phyloP scores from a whole-genome alignment of 2,888 invertebrate genomes.

The Drosophila phalerata region DNA sequence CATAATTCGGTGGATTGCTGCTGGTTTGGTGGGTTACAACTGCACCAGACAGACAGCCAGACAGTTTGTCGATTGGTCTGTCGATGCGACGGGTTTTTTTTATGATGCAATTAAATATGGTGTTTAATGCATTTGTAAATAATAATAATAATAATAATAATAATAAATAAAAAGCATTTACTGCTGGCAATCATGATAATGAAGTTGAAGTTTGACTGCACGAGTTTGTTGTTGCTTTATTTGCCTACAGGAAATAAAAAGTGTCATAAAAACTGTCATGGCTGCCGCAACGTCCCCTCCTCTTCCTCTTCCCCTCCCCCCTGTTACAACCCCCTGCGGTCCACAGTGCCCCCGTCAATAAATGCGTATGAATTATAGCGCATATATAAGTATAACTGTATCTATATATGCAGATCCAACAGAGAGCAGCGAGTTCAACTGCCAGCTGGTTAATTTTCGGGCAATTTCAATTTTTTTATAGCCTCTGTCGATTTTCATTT shows the following conservation, averaged over 20 bases:
- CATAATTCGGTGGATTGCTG: constrained; percentile 33
- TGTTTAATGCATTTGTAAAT: constrained; percentile 79
- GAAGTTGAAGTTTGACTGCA: constrained; percentile 68
- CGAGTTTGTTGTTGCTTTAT: constrained; percentile 59
- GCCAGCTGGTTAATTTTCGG: constrained; percentile 23
- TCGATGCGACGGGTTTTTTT: constrained; percentile 39
- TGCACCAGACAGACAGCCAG: constrained; percentile 20
- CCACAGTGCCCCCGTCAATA: constrained; percentile 29
- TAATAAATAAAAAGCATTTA: constrained; percentile 59
- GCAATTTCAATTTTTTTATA: constrained; percentile 13
- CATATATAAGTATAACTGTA: constrained; percentile 21
- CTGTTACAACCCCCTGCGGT: neutral
- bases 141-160: constrained; percentile 75
- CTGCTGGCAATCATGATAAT: constrained; percentile 56
- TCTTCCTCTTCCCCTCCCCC: neutral
- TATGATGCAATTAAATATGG: constrained; percentile 75
- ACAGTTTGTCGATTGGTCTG: constrained; percentile 28
- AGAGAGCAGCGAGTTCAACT: neutral
- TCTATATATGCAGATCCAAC: constrained; percentile 5
- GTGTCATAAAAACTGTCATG: constrained; percentile 73
- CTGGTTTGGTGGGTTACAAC: constrained; percentile 10
- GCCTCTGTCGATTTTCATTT: constrained; percentile 17
- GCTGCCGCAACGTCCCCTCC: constrained; percentile 31
- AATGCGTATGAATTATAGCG: constrained; percentile 63
- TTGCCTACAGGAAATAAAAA: constrained; percentile 75